phyloP scores from a whole-genome alignment of 2,113 vertebrate genomes.

The Toxostoma redivivum region DNA sequence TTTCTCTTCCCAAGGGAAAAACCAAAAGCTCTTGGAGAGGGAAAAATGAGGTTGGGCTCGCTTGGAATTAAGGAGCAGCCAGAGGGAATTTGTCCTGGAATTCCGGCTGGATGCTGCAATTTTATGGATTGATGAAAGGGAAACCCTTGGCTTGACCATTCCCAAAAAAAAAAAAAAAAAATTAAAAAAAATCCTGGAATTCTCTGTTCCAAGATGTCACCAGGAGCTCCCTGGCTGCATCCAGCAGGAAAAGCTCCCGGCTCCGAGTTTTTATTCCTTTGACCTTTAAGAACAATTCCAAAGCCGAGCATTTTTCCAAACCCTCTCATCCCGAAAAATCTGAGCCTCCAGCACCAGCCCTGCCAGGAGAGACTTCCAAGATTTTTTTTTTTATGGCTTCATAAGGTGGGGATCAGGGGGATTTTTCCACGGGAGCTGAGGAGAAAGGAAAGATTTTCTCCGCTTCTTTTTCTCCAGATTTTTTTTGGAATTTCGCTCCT shows the following conservation, averaged over 20 bases:
- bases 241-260: neutral
- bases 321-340: neutral
- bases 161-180: neutral
- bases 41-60: neutral
- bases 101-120: neutral
- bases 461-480: accelerated
- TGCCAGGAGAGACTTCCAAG: slow-evolving; percentile 52
- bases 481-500: neutral
- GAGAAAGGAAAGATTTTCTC: slow-evolving; percentile 38
- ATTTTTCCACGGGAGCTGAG: slow-evolving; percentile 48
- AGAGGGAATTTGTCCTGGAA: neutral
- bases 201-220: neutral
- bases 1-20: neutral
- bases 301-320: neutral
- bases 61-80: neutral
- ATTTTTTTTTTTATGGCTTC: slow-evolving; percentile 56
- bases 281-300: slow-evolving; percentile 23
- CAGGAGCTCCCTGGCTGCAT: neutral
- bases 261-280: neutral
- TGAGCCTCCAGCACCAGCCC: neutral
- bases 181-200: neutral
- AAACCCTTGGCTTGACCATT: neutral
- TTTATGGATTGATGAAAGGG: neutral
- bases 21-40: neutral
- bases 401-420: slow-evolving; percentile 58